Base-by-base conservation (phyloP, 2,888 invertebrate species). In the Drosophila fungiperda region DNA sequence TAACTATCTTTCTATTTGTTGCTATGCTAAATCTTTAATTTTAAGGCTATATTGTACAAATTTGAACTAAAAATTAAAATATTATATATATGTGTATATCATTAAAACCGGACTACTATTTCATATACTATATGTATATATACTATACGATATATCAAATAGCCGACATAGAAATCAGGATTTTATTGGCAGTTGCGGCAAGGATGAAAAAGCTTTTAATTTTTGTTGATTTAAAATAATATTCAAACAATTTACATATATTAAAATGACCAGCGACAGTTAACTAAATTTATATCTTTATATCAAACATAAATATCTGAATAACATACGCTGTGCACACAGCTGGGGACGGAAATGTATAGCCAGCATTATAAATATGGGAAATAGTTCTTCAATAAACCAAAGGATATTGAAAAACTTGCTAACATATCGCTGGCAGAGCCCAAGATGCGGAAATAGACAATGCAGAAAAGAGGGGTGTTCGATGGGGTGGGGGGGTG, bases 361-460 rank as follows among this genome's bases (percentile, higher is more conserved):
- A 4, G 1, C 11, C 50, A n/a, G n/a, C 50, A 50, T n/a, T 29
- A 50, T 50, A n/a, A 29, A 40, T 40, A 15, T 45, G 45, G 26
- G 7, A 29, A 26, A n/a, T 12, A n/a, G n/a, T 32, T 17, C 3
- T 9, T 3, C 17, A 17, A 23, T 17, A 9, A 49, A 23, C n/a
- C 32, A 32, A 26, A 26, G 38, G 63, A 57, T 57, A 68, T 68
- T 52, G 68, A 53, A 40, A 55, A 53, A 61, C 49, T 57, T 45
- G 26, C 8, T 48, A 54, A 48, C 54, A 49, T 50, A 60, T 59
- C 38, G 50, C 53, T 54, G 57, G 58, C 40, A 55, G 32, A 60
- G 69, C 6, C 29, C 38, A 64, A 62, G 76, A 75, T 75, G 76
- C 78, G 78, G 80, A 78, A 78, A 78, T 76, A 78, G 78, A 76